These are phyloP conservation scores for Formica aserva DNA, from an alignment of 2,888 invertebrate genomes.

Conservation along the genomic window DNA sequence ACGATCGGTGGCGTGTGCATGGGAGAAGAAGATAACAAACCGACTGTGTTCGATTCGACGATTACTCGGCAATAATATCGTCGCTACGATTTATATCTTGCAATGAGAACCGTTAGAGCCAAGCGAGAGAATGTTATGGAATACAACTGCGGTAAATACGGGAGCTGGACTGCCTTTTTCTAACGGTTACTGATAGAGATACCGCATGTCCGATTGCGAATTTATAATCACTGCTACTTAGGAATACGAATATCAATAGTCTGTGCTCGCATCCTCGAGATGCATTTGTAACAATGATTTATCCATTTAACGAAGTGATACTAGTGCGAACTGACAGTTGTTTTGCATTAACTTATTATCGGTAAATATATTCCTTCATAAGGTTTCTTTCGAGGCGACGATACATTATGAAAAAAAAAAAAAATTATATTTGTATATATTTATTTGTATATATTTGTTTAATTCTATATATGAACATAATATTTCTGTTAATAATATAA, in stretches of 20 bases:
- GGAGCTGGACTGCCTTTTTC: constrained; percentile 40
- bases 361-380: not conserved
- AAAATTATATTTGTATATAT: not conserved
- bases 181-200: constrained; percentile 53
- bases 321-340: not conserved
- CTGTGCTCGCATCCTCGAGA: constrained; percentile 15
- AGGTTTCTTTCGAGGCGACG: not conserved
- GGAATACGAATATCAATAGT: constrained; percentile 20
- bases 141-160: constrained; percentile 40
- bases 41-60: constrained; percentile 40
- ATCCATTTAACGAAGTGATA: constrained; percentile 7
- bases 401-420: not conserved
- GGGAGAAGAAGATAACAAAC: constrained; percentile 35
- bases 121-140: constrained; percentile 27
- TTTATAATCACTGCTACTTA: constrained; percentile 43
- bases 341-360: not conserved
- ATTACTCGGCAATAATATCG: constrained; percentile 48
- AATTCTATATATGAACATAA: too few species aligned
- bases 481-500: too few species aligned
- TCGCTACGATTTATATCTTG: constrained; percentile 43
- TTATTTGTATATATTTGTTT: too few species aligned
- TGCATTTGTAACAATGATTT: constrained; percentile 25
- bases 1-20: constrained; percentile 27
- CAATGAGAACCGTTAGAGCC: constrained; percentile 30
- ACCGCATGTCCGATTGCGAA: constrained; percentile 47